Evolutionary conservation across 2,888 invertebrate species (phyloP).

Genomic region (Vesta saturnalis): DNA sequence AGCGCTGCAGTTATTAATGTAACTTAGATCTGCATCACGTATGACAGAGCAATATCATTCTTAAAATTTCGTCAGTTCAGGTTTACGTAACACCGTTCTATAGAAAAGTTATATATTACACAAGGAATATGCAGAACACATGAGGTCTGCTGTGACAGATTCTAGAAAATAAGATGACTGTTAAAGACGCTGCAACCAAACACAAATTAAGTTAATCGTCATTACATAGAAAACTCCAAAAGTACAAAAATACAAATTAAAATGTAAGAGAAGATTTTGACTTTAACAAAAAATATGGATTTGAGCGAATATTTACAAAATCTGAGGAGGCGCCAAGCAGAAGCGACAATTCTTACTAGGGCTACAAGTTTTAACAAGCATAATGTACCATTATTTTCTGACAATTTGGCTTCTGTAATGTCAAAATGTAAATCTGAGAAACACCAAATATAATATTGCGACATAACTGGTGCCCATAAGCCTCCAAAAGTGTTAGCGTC

Average conservation of each 20-base stretch:
- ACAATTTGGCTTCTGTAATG: background rate
- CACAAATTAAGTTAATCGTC: too few species aligned
- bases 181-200: too few species aligned
- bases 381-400: background rate
- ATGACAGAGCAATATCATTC: too few species aligned
- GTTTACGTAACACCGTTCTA: too few species aligned
- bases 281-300: constrained; percentile 4
- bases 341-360: background rate
- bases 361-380: background rate
- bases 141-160: too few species aligned
- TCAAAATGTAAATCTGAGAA: background rate
- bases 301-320: constrained; percentile 1
- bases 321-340: background rate
- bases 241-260: background rate
- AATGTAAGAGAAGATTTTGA: background rate
- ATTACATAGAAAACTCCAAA: too few species aligned
- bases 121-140: too few species aligned
- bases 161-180: too few species aligned
- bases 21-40: too few species aligned
- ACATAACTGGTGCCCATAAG: background rate
- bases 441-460: background rate
- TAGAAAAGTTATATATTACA: too few species aligned
- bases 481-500: background rate
- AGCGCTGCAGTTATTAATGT: too few species aligned
- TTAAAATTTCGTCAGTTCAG: too few species aligned